Conservation (phyloP, 2,888 invertebrate species). For the Achlya flavicornis region DNA sequence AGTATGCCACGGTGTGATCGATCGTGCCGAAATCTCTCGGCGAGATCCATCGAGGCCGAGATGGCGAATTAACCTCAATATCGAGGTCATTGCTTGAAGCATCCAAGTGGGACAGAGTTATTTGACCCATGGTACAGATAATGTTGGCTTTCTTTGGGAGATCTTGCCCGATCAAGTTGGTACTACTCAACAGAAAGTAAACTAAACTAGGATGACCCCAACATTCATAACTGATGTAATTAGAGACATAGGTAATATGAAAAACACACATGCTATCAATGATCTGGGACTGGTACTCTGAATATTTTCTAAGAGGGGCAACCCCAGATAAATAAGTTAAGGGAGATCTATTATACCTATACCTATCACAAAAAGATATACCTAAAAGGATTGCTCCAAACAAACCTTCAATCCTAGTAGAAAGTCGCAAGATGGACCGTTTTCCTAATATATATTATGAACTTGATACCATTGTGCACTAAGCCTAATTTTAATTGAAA, state of each 20-base stretch:
- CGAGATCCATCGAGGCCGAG: constrained; percentile 2
- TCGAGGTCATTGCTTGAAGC: not conserved
- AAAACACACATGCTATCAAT: no score
- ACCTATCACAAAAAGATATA: no score
- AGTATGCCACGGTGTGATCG: constrained; percentile 32
- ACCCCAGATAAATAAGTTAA: no score
- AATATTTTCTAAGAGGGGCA: no score
- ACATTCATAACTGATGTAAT: no score
- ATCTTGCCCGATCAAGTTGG: not conserved
- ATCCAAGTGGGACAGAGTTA: not conserved
- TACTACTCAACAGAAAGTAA: not conserved
- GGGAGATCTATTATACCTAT: no score
- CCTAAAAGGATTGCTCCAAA: no score
- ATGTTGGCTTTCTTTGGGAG: not conserved
- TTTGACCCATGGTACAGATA: not conserved
- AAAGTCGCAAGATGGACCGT: no score
- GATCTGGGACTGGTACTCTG: no score
- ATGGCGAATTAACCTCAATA: constrained; percentile 7
- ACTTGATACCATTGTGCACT: constrained; percentile 8
- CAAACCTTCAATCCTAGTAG: no score
- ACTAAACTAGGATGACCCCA: no score
- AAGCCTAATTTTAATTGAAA: constrained; percentile 2
- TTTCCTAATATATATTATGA: not conserved
- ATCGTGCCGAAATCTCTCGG: constrained; percentile 18
- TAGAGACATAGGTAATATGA: no score